Percentiles rank a stretch among this genome's conserved stretches.
phyloP scores from a whole-genome alignment of 2,888 invertebrate species.

The Chaitophorus viminalis region DNA sequence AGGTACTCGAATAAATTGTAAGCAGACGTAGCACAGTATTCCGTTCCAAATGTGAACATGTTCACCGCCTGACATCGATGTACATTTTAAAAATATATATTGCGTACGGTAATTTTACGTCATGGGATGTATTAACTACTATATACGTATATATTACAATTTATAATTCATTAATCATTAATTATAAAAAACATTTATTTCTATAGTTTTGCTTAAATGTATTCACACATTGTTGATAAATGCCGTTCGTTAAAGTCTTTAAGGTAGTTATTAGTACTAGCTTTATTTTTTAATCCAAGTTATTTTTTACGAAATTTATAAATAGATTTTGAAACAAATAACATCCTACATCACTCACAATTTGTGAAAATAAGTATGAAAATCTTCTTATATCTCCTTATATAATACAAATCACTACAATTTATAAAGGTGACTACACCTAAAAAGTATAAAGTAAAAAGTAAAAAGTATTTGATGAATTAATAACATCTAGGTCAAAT shows the following conservation, averaged over 20 bases:
- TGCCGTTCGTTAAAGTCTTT: slow-evolving; percentile 37
- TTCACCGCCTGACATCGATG: too few relatives aligned
- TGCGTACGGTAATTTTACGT: too few relatives aligned
- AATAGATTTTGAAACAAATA: not conserved
- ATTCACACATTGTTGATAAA: not conserved
- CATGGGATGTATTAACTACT: too few relatives aligned
- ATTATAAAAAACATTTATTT: too few relatives aligned
- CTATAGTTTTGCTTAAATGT: not conserved
- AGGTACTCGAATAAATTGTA: too few relatives aligned
- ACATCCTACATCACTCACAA: not conserved
- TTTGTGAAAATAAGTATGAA: not conserved
- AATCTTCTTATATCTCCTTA: not conserved
- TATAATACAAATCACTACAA: not conserved
- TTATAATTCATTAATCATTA: too few relatives aligned
- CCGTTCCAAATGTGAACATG: too few relatives aligned
- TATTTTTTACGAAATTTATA: not conserved
- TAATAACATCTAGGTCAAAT: too few relatives aligned
- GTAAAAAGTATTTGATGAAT: too few relatives aligned
- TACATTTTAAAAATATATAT: too few relatives aligned
- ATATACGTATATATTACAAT: not conserved
- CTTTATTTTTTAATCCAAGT: not conserved
- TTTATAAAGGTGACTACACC: not conserved
- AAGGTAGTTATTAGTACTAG: too few relatives aligned
- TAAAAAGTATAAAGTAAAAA: not conserved
- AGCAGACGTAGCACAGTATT: too few relatives aligned